Percentiles rank a stretch among this genome's conserved stretches.
These are phyloP conservation scores for Hyles lineata DNA, from an alignment of 2,888 invertebrate genomes.

Conservation along the genomic window DNA sequence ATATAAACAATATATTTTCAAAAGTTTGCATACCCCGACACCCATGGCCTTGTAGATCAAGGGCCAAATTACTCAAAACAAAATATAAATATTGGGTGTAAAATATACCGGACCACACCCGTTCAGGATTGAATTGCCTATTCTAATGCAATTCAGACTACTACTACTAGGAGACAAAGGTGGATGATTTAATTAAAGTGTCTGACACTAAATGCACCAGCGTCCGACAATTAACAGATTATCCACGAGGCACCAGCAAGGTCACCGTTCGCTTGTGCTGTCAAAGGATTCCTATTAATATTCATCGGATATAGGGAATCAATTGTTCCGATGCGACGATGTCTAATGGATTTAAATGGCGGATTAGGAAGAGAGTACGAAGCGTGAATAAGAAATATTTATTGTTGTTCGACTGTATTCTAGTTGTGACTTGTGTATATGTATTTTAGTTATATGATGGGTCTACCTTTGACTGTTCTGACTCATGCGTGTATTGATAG, in stretches of 20 bases:
- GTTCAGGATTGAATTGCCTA: not conserved
- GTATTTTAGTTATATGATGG: too few species aligned
- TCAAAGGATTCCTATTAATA: constrained; percentile 18
- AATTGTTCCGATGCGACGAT: not conserved
- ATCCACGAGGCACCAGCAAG: not conserved
- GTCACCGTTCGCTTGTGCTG: constrained; percentile 18
- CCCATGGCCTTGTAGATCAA: too few species aligned
- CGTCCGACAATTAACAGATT: constrained; percentile 20
- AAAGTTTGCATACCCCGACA: too few species aligned
- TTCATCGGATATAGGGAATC: constrained; percentile 8
- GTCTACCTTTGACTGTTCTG: too few species aligned
- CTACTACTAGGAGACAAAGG: constrained; percentile 10
- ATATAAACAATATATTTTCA: too few species aligned
- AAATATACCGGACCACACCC: too few species aligned
- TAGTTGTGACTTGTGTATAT: too few species aligned
- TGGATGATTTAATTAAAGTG: constrained; percentile 25
- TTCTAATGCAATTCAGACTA: constrained; percentile 4
- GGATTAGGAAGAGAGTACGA: not conserved
- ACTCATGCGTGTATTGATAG: too few species aligned
- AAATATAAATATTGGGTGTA: too few species aligned
- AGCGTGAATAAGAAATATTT: not conserved
- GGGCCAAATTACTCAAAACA: too few species aligned
- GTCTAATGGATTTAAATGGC: not conserved
- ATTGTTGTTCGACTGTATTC: too few species aligned
- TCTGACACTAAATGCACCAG: constrained; percentile 17